A percentile compares a stretch with the other conserved stretches of the same genome.
Evolutionary conservation across 1,140 invertebrate species (phyloP).

Genomic region (Anastrepha obliqua): DNA sequence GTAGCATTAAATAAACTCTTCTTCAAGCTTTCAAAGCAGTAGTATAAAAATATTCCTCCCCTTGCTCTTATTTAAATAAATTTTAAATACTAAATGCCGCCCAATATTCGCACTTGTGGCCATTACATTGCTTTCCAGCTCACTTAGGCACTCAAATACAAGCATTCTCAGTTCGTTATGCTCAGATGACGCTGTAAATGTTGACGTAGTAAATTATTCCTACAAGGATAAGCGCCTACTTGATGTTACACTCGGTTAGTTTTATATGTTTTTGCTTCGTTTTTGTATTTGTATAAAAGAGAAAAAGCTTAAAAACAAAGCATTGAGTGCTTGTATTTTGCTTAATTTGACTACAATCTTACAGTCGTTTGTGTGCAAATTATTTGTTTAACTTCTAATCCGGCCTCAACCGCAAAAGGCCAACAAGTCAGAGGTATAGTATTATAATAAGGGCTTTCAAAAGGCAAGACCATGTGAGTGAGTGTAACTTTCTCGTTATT

Average conservation of each 20-base stretch:
- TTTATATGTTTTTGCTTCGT: constrained; percentile 24
- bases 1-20: too few species aligned
- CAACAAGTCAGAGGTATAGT: background rate
- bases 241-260: constrained; percentile 11
- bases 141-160: background rate
- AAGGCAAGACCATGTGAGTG: background rate
- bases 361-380: constrained; percentile 29
- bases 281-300: too few species aligned
- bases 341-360: background rate
- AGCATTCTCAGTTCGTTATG: constrained; percentile 4
- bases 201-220: constrained; percentile 9
- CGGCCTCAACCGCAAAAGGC: background rate
- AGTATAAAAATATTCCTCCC: too few species aligned
- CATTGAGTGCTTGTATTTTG: background rate
- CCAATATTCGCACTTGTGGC: background rate
- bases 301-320: background rate
- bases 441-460: background rate
- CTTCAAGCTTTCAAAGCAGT: too few species aligned
- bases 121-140: background rate
- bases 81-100: background rate
- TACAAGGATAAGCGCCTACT: constrained; percentile 8
- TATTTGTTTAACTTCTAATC: constrained; percentile 31
- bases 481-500: background rate
- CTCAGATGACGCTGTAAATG: background rate
- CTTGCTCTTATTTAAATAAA: background rate